phyloP scores from a whole-genome alignment of 35 echinoderm and acorn worm genomes.

The Chiridota heheva region DNA sequence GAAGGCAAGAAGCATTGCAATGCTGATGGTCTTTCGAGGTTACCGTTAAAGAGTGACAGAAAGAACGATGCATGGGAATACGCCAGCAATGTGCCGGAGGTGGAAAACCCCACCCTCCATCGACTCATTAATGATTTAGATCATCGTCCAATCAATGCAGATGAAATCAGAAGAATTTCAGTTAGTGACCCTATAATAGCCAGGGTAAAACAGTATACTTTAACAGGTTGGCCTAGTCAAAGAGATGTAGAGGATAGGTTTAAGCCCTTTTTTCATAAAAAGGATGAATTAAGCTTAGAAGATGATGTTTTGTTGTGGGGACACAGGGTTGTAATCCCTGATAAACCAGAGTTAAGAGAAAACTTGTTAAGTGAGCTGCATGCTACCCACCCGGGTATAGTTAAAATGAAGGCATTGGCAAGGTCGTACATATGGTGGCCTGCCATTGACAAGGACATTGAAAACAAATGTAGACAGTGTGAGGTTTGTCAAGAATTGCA shows the following conservation, averaged over 20 bases:
- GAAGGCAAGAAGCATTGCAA: constrained; percentile 40
- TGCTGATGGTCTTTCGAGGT: constrained; percentile 35
- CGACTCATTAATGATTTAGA: constrained; percentile 22
- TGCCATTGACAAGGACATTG: constrained; percentile 32
- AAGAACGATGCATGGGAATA: background rate
- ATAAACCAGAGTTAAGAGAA: constrained; percentile 24
- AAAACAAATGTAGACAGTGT: constrained; percentile 8
- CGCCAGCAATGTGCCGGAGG: background rate
- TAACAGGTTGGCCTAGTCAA: constrained; percentile 30
- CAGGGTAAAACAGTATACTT: constrained; percentile 30
- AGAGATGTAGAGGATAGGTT: background rate
- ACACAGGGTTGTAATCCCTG: constrained; percentile 63
- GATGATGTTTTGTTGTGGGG: constrained; percentile 29
- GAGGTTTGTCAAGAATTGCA: constrained; percentile 13
- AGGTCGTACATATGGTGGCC: constrained; percentile 50
- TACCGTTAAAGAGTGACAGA: constrained; percentile 13
- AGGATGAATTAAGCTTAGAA: constrained; percentile 28
- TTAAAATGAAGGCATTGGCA: constrained; percentile 18
- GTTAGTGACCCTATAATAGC: constrained; percentile 28
- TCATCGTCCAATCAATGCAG: constrained; percentile 28
- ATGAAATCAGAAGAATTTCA: constrained; percentile 19
- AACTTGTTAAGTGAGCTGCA: constrained; percentile 47
- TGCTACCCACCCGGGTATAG: constrained; percentile 54
- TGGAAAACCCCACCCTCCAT: constrained; percentile 19
- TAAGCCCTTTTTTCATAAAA: constrained; percentile 15